phyloP scores from a whole-genome alignment of 2,888 invertebrate genomes.

The Notocelia uddmanniana region DNA sequence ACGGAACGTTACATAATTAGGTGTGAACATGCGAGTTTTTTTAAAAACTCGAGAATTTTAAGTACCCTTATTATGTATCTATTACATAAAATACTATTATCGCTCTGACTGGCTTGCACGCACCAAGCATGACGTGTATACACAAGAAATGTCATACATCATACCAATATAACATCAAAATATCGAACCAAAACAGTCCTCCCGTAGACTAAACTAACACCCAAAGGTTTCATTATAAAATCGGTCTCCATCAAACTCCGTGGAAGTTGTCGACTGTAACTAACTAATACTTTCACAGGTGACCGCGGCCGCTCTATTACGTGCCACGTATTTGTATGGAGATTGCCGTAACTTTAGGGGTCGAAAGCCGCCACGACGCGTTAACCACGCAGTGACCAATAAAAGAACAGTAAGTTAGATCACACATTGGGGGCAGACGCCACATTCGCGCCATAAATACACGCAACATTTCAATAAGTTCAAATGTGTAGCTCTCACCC shows the following conservation, averaged over 20 bases:
- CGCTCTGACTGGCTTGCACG: too few relatives aligned
- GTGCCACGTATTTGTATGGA: conserved; percentile 44
- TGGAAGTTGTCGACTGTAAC: conserved; percentile 16
- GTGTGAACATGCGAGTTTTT: too few relatives aligned
- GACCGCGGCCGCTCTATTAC: conserved; percentile 34
- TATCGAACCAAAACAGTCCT: background rate
- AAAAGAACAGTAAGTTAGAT: conserved; percentile 4
- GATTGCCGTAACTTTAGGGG: conserved; percentile 46
- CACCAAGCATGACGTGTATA: too few relatives aligned
- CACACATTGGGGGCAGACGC: too few relatives aligned
- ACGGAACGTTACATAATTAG: too few relatives aligned
- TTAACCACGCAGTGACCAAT: conserved; percentile 13
- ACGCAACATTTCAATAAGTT: too few relatives aligned
- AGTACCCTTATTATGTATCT: too few relatives aligned
- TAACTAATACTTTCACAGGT: conserved; percentile 41
- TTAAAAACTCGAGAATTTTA: too few relatives aligned
- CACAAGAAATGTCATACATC: too few relatives aligned
- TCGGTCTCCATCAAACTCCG: conserved; percentile 6
- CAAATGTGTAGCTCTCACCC: too few relatives aligned
- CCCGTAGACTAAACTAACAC: background rate
- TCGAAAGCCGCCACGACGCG: conserved; percentile 29
- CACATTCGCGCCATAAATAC: too few relatives aligned
- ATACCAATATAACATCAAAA: background rate
- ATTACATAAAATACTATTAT: too few relatives aligned
- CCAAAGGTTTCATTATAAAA: conserved; percentile 6